phyloP scores from a whole-genome alignment of 2,888 invertebrate species.

The Acanthopleura granulata region DNA sequence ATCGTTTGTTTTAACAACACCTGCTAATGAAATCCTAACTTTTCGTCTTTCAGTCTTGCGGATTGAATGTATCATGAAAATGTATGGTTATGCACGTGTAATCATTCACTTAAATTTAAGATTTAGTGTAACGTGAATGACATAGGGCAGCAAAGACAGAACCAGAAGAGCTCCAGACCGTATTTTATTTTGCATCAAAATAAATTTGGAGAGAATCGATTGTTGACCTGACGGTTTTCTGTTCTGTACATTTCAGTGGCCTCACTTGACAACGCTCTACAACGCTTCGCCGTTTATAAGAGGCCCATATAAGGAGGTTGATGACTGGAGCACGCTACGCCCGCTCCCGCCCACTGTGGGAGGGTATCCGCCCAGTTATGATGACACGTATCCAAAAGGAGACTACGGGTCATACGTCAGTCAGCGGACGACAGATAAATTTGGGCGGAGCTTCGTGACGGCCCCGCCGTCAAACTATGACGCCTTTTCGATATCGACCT shows the following conservation, averaged over 20 bases:
- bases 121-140: too few species aligned
- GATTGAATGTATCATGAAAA: too few species aligned
- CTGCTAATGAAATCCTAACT: too few species aligned
- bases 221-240: too few species aligned
- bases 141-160: too few species aligned
- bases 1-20: too few species aligned
- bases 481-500: constrained; percentile 8
- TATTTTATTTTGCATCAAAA: too few species aligned
- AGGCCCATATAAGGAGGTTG: not conserved
- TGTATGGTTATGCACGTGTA: too few species aligned
- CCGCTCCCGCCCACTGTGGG: not conserved
- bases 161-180: too few species aligned
- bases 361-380: constrained; percentile 1
- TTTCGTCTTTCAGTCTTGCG: too few species aligned
- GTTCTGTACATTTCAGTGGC: constrained; percentile 5
- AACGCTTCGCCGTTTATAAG: constrained; percentile 1
- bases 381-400: not conserved
- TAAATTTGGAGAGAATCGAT: too few species aligned
- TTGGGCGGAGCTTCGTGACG: not conserved
- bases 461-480: constrained; percentile 3
- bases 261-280: constrained; percentile 11
- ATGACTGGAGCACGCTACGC: constrained; percentile 9
- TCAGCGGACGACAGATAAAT: not conserved
- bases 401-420: not conserved
- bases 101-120: too few species aligned